Base-by-base conservation (phyloP, 2,888 invertebrate species). In the Metellina segmentata region DNA sequence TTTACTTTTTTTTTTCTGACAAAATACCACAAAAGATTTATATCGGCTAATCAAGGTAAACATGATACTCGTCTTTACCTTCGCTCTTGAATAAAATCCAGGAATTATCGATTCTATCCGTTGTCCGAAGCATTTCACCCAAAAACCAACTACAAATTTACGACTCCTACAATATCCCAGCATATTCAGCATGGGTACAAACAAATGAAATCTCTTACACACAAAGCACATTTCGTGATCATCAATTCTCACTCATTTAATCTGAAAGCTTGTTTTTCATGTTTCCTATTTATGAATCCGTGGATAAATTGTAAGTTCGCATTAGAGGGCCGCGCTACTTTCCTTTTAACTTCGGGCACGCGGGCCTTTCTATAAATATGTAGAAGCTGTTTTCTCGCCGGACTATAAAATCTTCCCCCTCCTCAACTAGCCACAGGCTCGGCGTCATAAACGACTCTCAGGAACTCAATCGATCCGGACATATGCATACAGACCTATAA, bases 401-500 rank as follows among this genome's bases (percentile, higher is more conserved):
- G 34, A 69, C 90, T 74, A 85, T 85, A 90, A 90, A 90, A 85
- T 78, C 83, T 71, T 61, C 75, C 49, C 83, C 53, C 85, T 83
- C 48, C 53, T 34, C 48, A 72, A 61, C 34, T n/a, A 70, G 48
- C 34, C 51, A 11, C 53, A 48, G 34, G 34, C 34, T 34, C 34
- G 83, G 52, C 19, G 77, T 77, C 72, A 90, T 85, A 81, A 85
- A 90, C 74, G 61, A 61, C 69, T 53, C 71, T 13, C 49, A 77
- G 70, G 83, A 89, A 71, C 72, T 53, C 77, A 87, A 72, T 87
- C 78, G 70, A 81, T 81, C n/a, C 61, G 34, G 51, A 52, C 91
- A 87, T 87, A 83, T 87, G 91, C 91, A 91, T 87, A 79, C 71
- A 81, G 83, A 72, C 77, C 91, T 88, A 91, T 91, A 91, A 91